Percentiles rank a stretch among this genome's conserved stretches.
Evolutionary conservation across 2,888 invertebrate species (phyloP).

Genomic region (Gryllus longicercus): DNA sequence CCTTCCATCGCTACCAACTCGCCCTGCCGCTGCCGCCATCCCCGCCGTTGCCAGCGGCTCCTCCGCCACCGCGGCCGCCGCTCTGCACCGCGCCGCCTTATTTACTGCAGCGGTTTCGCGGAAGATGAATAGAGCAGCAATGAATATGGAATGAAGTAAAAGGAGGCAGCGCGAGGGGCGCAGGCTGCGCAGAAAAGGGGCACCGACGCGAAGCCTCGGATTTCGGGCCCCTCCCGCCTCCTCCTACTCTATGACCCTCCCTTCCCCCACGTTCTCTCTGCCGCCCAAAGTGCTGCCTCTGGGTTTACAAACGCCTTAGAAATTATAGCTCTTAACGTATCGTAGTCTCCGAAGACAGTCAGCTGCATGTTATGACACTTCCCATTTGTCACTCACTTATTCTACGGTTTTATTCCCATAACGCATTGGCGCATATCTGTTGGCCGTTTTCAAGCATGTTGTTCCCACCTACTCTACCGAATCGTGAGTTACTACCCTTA

Average conservation of each 20-base stretch:
- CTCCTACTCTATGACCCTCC: neutral
- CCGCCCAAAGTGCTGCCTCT: too few species aligned
- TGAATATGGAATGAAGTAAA: conserved; percentile 11
- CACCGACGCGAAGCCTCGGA: conserved; percentile 3
- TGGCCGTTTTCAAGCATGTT: too few species aligned
- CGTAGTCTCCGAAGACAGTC: too few species aligned
- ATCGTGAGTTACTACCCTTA: too few species aligned
- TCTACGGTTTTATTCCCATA: too few species aligned
- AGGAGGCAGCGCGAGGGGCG: neutral
- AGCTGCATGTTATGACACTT: too few species aligned
- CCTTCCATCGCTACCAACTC: neutral
- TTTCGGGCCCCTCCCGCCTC: neutral
- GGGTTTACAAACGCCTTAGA: too few species aligned
- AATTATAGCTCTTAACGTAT: too few species aligned
- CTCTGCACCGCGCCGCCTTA: neutral
- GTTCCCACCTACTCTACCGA: too few species aligned
- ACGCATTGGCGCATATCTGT: too few species aligned
- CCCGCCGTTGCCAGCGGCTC: neutral
- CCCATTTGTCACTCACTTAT: too few species aligned
- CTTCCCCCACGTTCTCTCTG: too few species aligned
- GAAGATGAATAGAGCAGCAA: conserved; percentile 17
- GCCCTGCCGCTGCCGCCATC: neutral
- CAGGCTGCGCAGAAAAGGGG: neutral
- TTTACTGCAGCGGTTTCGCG: conserved; percentile 17
- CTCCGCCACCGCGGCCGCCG: neutral